Evolutionary conservation across 1,140 invertebrate genomes (phyloP).

Genomic region (Vollenhovia emeryi): DNA sequence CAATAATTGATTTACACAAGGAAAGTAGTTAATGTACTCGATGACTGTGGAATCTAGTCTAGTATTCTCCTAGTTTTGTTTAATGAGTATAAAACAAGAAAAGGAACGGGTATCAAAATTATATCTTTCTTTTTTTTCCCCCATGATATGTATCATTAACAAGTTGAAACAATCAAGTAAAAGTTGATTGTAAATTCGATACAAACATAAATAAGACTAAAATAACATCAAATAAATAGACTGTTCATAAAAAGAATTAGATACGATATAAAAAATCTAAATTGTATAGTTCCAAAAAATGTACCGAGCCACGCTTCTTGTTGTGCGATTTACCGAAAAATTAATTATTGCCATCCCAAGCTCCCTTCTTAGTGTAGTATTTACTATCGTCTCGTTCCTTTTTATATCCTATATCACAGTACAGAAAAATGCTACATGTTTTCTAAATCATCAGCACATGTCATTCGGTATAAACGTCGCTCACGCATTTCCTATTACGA

Average conservation of each 20-base stretch:
- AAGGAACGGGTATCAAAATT: conserved; percentile 26
- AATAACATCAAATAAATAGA: conserved; percentile 36
- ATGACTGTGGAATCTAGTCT: conserved; percentile 18
- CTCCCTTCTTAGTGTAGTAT: conserved; percentile 9
- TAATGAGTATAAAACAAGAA: conserved; percentile 41
- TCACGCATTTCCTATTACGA: conserved; percentile 26
- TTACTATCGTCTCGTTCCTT: conserved; percentile 49
- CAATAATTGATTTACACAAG: conserved; percentile 20
- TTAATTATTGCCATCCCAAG: conserved; percentile 62
- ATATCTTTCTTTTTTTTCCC: background rate
- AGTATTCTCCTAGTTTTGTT: background rate
- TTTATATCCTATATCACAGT: conserved; percentile 81
- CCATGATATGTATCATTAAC: conserved; percentile 42
- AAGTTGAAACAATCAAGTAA: conserved; percentile 49
- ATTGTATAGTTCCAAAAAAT: conserved; percentile 21
- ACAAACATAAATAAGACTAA: conserved; percentile 37
- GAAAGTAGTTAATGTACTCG: background rate
- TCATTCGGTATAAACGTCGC: conserved; percentile 73
- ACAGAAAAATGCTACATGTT: conserved; percentile 79
- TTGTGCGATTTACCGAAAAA: conserved; percentile 28
- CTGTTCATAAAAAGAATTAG: conserved; percentile 14
- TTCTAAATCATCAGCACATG: conserved; percentile 67
- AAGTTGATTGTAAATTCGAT: conserved; percentile 56
- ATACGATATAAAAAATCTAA: conserved; percentile 26
- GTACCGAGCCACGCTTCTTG: background rate